Percentiles rank a stretch among this genome's conserved stretches.
Evolutionary conservation across 2,113 vertebrate species (phyloP).

Genomic region (Dasyprocta punctata): DNA sequence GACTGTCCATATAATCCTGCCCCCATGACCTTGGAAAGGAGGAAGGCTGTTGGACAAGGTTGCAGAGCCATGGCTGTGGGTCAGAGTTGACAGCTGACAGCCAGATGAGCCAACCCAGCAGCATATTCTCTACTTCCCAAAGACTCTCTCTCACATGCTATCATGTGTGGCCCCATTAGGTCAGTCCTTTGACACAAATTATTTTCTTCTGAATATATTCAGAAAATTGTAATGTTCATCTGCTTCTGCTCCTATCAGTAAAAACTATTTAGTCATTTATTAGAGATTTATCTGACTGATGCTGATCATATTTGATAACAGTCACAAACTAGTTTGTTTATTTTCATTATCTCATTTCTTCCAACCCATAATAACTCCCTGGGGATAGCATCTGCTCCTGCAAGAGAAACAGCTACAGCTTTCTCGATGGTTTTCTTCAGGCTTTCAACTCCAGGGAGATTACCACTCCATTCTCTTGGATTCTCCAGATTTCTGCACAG

Average conservation of each 20-base stretch:
- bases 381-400: slow-evolving; percentile 49
- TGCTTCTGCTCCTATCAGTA: slow-evolving; percentile 7
- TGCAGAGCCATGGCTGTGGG: neutral
- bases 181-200: neutral
- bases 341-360: slow-evolving; percentile 76
- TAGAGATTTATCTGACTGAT: neutral
- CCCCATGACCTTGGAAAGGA: neutral
- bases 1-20: neutral
- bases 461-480: neutral
- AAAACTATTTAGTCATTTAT: neutral
- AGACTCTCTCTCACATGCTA: neutral
- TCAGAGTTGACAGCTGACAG: slow-evolving; percentile 28
- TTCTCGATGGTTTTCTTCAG: neutral
- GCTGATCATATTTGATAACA: slow-evolving; percentile 36
- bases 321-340: slow-evolving; percentile 59
- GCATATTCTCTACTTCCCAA: neutral
- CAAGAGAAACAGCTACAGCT: neutral
- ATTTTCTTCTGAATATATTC: neutral
- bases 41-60: neutral
- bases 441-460: neutral
- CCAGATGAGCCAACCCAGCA: neutral
- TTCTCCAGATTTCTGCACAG: slow-evolving; percentile 16
- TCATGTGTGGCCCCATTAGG: neutral
- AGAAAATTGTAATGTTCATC: neutral
- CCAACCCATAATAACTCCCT: slow-evolving; percentile 47